phyloP scores from a whole-genome alignment of 2,888 invertebrate genomes.

The Periphyllus acericola region DNA sequence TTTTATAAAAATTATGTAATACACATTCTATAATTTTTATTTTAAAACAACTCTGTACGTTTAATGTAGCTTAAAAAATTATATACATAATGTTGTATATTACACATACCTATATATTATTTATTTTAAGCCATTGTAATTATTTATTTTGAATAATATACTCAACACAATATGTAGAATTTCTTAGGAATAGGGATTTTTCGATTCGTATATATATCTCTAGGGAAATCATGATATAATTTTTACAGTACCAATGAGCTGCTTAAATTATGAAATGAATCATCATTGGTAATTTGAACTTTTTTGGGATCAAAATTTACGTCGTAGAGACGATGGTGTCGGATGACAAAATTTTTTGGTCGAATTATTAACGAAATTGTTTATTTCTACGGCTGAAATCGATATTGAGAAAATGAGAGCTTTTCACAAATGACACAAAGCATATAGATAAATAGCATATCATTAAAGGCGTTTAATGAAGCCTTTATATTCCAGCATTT shows the following conservation, averaged over 20 bases:
- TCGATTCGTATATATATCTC: background rate
- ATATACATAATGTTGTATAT: background rate
- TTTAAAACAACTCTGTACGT: background rate
- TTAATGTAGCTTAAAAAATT: background rate
- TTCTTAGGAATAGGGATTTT: background rate
- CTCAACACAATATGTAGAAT: background rate
- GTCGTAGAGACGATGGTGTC: background rate
- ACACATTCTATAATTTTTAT: background rate
- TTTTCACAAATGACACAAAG: background rate
- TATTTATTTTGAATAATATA: background rate
- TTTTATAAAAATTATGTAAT: background rate
- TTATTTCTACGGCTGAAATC: background rate
- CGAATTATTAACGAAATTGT: constrained; percentile 5
- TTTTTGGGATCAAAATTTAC: constrained; percentile 6
- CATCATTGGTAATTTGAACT: constrained; percentile 24
- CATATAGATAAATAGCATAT: background rate
- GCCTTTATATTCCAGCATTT: background rate
- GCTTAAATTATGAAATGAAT: constrained; percentile 21
- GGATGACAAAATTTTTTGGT: background rate
- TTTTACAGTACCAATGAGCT: constrained; percentile 9
- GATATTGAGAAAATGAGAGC: background rate
- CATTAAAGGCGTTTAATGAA: background rate
- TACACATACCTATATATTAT: background rate
- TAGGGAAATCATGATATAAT: constrained; percentile 16
- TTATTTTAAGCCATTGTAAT: background rate